A percentile compares a stretch with the other conserved stretches of the same genome.
Conservation (phyloP, 2,888 invertebrate genomes). For the Trachelus troglodyta region DNA sequence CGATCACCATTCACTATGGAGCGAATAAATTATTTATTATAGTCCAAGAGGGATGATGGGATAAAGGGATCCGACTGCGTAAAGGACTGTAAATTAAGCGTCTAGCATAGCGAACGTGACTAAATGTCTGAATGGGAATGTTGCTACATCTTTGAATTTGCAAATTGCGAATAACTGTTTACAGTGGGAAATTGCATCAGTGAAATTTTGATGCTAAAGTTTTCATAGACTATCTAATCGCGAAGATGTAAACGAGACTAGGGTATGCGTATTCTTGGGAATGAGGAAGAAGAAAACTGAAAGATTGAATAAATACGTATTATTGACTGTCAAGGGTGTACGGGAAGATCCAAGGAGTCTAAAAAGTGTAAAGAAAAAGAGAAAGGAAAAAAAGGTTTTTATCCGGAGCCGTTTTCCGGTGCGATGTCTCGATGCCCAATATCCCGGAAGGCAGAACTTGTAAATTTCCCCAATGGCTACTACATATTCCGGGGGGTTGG, state of each 20-base stretch:
- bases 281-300: not conserved
- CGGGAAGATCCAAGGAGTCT: not conserved
- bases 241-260: not conserved
- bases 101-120: not conserved
- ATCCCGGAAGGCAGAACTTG: slow-evolving; percentile 21
- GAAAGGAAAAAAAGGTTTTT: not conserved
- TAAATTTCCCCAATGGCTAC: slow-evolving; percentile 27
- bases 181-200: not conserved
- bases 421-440: slow-evolving; percentile 4
- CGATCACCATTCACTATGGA: slow-evolving; percentile 1
- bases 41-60: slow-evolving; percentile 26
- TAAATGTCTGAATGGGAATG: not conserved
- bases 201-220: not conserved
- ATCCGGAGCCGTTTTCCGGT: not conserved
- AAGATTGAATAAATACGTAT: not conserved
- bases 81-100: not conserved
- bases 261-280: not conserved
- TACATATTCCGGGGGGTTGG: slow-evolving; percentile 18
- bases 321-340: not conserved
- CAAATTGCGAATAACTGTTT: not conserved
- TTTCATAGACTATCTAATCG: not conserved
- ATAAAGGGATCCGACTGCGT: slow-evolving; percentile 22
- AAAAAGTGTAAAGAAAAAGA: not conserved
- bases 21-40: slow-evolving; percentile 36
- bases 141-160: not conserved